Evolutionary conservation across 2,113 vertebrate species (phyloP), one percentile per base, ranked within the genome.

Genomic region (Microcebus lehilahytsara): DNA sequence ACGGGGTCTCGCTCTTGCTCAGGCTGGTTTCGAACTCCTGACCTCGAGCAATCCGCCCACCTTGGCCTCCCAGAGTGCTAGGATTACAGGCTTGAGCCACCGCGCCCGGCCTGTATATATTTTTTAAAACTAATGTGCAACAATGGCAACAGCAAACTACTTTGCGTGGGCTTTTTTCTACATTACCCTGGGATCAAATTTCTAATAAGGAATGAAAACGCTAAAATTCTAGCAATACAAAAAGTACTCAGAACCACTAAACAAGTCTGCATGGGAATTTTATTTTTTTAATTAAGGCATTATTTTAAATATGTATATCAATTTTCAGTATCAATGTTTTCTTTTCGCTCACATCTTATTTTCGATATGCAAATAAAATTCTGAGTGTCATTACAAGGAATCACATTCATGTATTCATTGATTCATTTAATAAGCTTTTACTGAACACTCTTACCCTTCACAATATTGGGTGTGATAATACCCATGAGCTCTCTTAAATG

Each of bases 301-400:
- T 60, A 3, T 51, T 92, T 89, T 79, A 89, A 93, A 67, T 72
- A 60, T 32, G 79, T 13, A 84, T 13, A 64, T 8, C 25, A 51
- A 46, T 53, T 81, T 92, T 96, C 25, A 75, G 34, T 16, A 67
- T 56, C 30, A 67, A 13, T 51, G 9, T 89, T 86, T 91, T 86
- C 34, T 80, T 62, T 64, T 56, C 49, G 62, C 89, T 93, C 14
- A 71, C 6, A 94, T 92, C 17, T 92, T 93, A 81, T 67, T 94
- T 95, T 84, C 85, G 32, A 56, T 49, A 75, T 62, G 17, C 42
- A 85, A 92, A 95, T 19, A 86, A 92, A 92, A 92, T 66, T 53
- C 17, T 66, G 32, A 95, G 30, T 58, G 11, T 88, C 14, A 32
- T 58, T 89, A 92, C 56, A 71, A 79, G 46, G 30, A 83, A 58